Conservation (phyloP, 2,797 vertebrate species). For the Stomatorhinus walkeri region DNA sequence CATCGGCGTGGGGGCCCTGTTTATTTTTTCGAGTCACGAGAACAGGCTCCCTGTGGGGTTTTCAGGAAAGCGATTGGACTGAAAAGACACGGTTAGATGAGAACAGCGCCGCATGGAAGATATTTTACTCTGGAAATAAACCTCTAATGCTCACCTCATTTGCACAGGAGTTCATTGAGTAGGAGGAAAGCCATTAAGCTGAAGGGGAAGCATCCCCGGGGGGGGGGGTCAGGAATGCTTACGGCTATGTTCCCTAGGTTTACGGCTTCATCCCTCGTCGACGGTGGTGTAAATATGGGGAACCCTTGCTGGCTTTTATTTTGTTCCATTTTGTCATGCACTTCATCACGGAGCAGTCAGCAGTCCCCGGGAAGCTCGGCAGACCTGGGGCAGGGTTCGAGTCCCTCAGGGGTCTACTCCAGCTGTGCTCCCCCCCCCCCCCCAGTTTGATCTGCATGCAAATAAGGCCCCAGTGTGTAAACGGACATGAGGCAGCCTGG, state of each 20-base stretch:
- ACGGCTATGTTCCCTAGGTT: conserved; percentile 56
- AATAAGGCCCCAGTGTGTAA: neutral
- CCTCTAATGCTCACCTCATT: conserved; percentile 30
- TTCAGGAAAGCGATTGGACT: conserved; percentile 53
- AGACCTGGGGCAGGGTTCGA: neutral
- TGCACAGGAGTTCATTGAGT: neutral
- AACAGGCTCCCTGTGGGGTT: conserved; percentile 51
- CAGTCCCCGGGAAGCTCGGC: neutral
- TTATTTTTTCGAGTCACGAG: conserved; percentile 61
- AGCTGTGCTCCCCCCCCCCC: neutral
- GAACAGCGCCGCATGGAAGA: conserved; percentile 48
- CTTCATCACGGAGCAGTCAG: neutral
- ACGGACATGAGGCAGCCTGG: neutral
- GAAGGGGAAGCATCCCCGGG: conserved; percentile 38
- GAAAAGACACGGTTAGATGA: conserved; percentile 1
- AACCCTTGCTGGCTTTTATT: neutral
- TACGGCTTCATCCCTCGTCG: conserved; percentile 61
- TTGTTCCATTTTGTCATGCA: conserved; percentile 7
- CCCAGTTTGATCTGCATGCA: neutral
- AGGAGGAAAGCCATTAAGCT: conserved; percentile 19
- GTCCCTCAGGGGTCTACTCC: neutral
- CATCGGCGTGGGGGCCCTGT: conserved; percentile 51
- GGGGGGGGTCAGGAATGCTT: conserved; percentile 49
- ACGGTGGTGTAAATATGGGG: conserved; percentile 55
- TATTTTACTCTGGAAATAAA: conserved; percentile 41